A percentile compares a stretch with the other conserved stretches of the same genome.
phyloP scores from a whole-genome alignment of 2,113 vertebrate genomes.

The Dromiciops gliroides region DNA sequence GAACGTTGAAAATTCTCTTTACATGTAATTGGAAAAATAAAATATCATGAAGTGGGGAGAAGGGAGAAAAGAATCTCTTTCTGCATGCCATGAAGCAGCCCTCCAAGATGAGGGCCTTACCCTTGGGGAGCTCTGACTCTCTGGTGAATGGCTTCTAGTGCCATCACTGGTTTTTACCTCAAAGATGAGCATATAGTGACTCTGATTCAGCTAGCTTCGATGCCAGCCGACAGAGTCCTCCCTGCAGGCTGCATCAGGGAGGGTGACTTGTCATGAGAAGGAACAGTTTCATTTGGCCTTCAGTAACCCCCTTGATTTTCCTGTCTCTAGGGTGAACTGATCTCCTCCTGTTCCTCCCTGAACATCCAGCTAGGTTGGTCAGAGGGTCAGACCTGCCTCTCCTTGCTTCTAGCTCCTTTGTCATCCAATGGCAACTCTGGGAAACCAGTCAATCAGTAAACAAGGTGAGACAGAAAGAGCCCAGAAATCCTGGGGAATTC shows the following conservation, averaged over 20 bases:
- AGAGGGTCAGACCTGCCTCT: background rate
- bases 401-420: background rate
- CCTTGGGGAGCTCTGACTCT: background rate
- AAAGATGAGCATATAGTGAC: background rate
- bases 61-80: background rate
- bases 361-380: background rate
- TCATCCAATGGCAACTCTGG: background rate
- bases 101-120: background rate
- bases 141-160: background rate
- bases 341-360: accelerated
- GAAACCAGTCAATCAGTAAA: background rate
- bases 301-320: background rate
- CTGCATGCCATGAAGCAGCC: background rate
- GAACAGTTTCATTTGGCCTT: background rate
- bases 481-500: background rate
- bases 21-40: no score
- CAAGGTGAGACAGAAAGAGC: background rate
- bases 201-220: background rate
- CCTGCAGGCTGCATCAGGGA: background rate
- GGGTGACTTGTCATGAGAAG: background rate
- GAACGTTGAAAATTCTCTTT: no score
- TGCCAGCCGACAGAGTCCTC: background rate
- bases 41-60: no score
- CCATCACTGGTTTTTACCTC: background rate
- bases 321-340: background rate